Percentiles rank a stretch among this genome's conserved stretches.
These are phyloP conservation scores for Podargus strigoides DNA, from an alignment of 2,797 vertebrate genomes.

Conservation along the genomic window DNA sequence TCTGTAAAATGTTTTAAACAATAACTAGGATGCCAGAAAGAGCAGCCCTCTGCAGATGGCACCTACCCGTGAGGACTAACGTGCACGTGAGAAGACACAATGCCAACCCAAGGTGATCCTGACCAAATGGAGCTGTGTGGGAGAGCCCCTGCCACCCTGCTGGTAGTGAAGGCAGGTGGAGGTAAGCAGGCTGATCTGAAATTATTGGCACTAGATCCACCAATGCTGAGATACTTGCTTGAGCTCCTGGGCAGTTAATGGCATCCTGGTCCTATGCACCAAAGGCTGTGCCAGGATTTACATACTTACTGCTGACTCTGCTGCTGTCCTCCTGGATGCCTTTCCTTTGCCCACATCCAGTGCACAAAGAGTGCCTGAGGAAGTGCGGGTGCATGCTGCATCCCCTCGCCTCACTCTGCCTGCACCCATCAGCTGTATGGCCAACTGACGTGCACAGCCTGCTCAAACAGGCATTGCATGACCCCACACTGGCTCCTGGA, in stretches of 20 bases:
- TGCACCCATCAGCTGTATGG: rapidly evolving
- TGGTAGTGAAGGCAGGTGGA: neutral
- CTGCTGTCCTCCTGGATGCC: neutral
- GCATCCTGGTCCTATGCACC: neutral
- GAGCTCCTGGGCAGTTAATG: neutral
- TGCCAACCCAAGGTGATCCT: neutral
- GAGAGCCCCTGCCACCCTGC: neutral
- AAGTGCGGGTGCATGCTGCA: neutral
- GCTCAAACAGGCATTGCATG: neutral
- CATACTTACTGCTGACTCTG: neutral
- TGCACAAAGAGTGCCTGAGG: neutral
- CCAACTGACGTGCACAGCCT: neutral
- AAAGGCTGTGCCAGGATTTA: neutral
- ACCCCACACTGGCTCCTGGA: neutral
- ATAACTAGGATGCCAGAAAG: neutral
- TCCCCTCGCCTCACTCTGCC: neutral
- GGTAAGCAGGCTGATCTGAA: neutral
- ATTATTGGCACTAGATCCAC: neutral
- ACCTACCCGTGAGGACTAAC: neutral
- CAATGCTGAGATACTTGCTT: neutral
- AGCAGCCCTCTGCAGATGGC: neutral
- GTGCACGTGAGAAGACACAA: neutral
- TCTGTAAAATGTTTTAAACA: neutral
- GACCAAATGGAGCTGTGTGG: rapidly evolving
- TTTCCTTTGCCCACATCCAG: neutral